Base-by-base conservation (phyloP, 2,888 invertebrate species). In the Cremastobaeus sp. region DNA sequence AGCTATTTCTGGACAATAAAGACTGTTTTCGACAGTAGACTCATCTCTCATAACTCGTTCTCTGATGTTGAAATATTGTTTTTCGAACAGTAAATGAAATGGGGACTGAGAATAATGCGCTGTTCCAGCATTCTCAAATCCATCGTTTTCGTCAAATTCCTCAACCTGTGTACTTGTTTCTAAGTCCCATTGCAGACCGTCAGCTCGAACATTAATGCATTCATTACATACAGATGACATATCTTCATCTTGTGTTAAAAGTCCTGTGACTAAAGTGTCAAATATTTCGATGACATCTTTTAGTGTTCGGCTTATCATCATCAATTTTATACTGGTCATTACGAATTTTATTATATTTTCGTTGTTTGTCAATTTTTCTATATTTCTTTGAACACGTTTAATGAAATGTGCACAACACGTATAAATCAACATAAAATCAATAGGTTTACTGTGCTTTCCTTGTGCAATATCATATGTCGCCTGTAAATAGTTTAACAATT, bases 351-450 rank as follows among this genome's bases (percentile, higher is more conserved):
- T 9, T 18, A 41, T 2, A 2, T 41, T 18, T 1, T n/a, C 9
- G n/a, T 41, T 18, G 8, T 1, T 5, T 17, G 39, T 18, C 2
- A 18, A 18, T n/a, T 41, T 41, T 4, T 41, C 39, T 8, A 18
- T 3, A 18, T 14, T 41, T 41, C n/a, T 41, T 14, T 3, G 12
- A 2, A 37, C 12, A 12, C 37, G 37, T 14, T 37, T 37, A 12
- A 11, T 37, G 8, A 37, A 14, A 35, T 70, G 76, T 15, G 39
- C 17, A n/a, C 39, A 18, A 20, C 39, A 18, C 17, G 39, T 39
- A n/a, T 37, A 37, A 14, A 37, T 14, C 4, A 37, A 3, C 37
- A 37, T 14, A 15, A 14, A 37, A 11, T 12, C 8, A 2, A 37
- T 3, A 5, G 37, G 15, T 3, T 37, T 2, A n/a, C 11, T 14